A percentile compares a stretch with the other conserved stretches of the same genome.
These are phyloP conservation scores for Macroglossus sobrinus DNA, from an alignment of 2,113 vertebrate species.

Conservation along the genomic window DNA sequence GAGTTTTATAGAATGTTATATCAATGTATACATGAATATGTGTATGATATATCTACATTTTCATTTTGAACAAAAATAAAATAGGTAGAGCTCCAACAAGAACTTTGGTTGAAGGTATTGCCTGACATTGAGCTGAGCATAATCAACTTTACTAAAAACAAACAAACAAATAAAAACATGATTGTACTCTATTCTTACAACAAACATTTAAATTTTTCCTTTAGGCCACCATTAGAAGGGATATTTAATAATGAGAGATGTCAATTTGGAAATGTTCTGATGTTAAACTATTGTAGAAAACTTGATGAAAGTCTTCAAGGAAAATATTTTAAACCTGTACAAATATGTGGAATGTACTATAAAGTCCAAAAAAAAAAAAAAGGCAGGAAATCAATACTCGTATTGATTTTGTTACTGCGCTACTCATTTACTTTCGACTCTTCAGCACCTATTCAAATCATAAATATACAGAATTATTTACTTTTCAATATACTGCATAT, in stretches of 20 bases:
- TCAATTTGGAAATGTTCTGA: neutral
- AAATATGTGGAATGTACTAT: neutral
- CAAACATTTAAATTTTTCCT: neutral
- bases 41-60: neutral
- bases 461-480: slow-evolving; percentile 5
- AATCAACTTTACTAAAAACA: neutral
- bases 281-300: neutral
- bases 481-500: neutral
- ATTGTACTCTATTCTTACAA: neutral
- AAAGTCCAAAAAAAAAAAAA: neutral
- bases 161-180: neutral
- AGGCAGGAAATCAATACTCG: neutral
- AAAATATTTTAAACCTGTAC: slow-evolving; percentile 30
- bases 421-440: neutral
- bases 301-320: neutral
- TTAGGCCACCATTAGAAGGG: neutral
- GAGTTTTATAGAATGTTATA: neutral
- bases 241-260: neutral
- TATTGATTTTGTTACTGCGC: slow-evolving; percentile 31
- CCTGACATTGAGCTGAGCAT: neutral
- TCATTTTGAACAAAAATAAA: neutral
- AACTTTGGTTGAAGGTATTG: neutral
- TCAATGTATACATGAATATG: neutral
- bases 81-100: neutral
- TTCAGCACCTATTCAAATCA: neutral